These are phyloP conservation scores for Cottus gobio DNA, from an alignment of 2,113 vertebrate genomes.

Conservation along the genomic window DNA sequence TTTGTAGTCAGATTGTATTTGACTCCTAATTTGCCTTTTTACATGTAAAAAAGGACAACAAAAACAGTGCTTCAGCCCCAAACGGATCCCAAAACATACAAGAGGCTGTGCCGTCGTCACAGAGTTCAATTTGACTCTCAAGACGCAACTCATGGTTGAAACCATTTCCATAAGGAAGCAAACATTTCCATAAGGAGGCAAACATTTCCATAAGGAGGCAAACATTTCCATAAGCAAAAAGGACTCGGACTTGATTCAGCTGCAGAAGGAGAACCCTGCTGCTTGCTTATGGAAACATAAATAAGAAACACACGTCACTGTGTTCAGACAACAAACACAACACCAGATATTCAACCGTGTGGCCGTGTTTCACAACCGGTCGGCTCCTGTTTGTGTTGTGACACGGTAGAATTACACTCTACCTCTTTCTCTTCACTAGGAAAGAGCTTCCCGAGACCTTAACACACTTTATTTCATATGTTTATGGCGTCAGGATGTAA, in stretches of 20 bases:
- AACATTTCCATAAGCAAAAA: constrained; percentile 65
- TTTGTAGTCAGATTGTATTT: constrained; percentile 23
- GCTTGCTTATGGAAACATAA: constrained; percentile 35
- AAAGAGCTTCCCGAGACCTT: no score
- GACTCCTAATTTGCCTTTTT: constrained; percentile 27
- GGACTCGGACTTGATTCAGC: neutral
- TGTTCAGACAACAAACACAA: constrained; percentile 9
- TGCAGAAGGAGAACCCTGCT: neutral
- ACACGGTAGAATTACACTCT: neutral
- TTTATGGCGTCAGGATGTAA: no score
- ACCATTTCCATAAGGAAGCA: constrained; percentile 46
- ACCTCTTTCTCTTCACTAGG: neutral
- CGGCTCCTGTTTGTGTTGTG: neutral
- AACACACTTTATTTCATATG: no score
- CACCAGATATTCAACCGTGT: neutral
- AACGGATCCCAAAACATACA: neutral
- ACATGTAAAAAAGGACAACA: no score
- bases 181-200: no score
- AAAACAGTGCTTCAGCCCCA: neutral
- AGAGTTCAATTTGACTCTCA: constrained; percentile 43
- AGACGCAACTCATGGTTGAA: neutral
- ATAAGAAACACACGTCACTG: constrained; percentile 13
- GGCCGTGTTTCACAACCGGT: neutral
- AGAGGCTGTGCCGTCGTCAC: neutral
- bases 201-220: no score